Base-by-base conservation (phyloP, 2,888 invertebrate species). In the Tachina fera region DNA sequence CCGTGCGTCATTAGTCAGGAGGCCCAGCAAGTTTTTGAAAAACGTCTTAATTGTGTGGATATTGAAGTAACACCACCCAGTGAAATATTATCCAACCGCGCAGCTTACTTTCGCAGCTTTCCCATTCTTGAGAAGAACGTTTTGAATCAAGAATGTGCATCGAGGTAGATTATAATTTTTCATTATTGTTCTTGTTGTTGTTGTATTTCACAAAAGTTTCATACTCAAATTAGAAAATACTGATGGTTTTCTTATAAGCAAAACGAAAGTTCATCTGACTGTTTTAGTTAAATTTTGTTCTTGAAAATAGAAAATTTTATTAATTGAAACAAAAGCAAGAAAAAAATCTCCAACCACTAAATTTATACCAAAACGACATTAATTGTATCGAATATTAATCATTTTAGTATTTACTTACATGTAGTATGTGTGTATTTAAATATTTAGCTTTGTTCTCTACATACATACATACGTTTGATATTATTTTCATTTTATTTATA, bases 1-100 rank as follows among this genome's bases (percentile, higher is more conserved):
- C 94, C 96, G 0, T 96, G 96, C 88, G 95, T 95, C 13, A 94
- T 94, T 70, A 94, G 95, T 75, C 94, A 94, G 88, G 96, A 96
- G 89, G 94, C 95, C 4, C 95, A 96, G 90, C 91, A 93, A 85
- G 89, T 94, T 51, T 92, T 96, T 78, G 95, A 96, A 89, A 94
- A 95, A 90, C 94, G 95, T 87, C 92, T 96, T 75, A 94, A 93
- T 89, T 94, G 95, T 93, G 95, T 97, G 6, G 97, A 97, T 93
- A 96, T 97, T 89, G 96, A 97, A 91, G 97, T 97, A 87, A 95
- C 96, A 49, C 95, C 95, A 77, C 97, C 98, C 11, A 95, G 94
- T 88, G 96, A 97, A 93, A 95, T 98, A 68, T 94, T 97, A 90
- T 95, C 96, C 83, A 95, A 95, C 92, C 94, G 95, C 90, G 95